Conservation (phyloP, 2,113 vertebrate genomes). For the Rhagologus leucostigma region DNA sequence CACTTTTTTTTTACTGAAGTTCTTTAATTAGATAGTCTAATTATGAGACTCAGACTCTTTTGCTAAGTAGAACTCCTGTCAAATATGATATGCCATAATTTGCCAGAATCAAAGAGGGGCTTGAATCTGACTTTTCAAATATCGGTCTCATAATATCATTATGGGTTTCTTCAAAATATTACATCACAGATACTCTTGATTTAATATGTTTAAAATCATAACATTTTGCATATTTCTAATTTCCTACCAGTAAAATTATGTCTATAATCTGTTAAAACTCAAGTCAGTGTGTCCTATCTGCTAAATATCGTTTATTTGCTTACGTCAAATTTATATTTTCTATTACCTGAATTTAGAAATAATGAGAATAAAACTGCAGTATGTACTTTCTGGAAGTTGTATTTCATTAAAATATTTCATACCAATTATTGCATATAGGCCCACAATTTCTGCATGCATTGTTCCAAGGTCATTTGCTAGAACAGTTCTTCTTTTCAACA, state of each 20-base stretch:
- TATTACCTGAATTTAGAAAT: not conserved
- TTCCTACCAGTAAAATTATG: not conserved
- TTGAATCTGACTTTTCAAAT: not conserved
- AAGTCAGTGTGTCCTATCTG: not conserved
- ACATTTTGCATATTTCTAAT: not conserved
- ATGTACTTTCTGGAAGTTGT: not conserved
- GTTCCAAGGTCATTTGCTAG: not conserved
- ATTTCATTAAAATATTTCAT: not conserved
- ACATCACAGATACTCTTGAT: not conserved
- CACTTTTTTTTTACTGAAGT: not conserved
- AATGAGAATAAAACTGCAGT: not conserved
- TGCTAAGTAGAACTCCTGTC: not conserved
- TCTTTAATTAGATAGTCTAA: not conserved
- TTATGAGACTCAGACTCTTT: not conserved
- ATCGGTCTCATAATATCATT: not conserved
- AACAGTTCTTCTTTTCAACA: not conserved
- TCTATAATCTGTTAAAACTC: not conserved
- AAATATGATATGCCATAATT: not conserved
- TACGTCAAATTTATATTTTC: not conserved
- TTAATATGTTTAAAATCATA: not conserved
- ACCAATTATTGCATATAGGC: not conserved
- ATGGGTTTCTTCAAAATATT: not conserved
- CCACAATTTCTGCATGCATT: not conserved
- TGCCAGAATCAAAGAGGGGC: not conserved
- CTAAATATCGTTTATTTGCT: not conserved